A percentile compares a stretch with the other conserved stretches of the same genome.
These are phyloP conservation scores for Clusia tigrina DNA, from an alignment of 2,888 invertebrate species.

Conservation along the genomic window DNA sequence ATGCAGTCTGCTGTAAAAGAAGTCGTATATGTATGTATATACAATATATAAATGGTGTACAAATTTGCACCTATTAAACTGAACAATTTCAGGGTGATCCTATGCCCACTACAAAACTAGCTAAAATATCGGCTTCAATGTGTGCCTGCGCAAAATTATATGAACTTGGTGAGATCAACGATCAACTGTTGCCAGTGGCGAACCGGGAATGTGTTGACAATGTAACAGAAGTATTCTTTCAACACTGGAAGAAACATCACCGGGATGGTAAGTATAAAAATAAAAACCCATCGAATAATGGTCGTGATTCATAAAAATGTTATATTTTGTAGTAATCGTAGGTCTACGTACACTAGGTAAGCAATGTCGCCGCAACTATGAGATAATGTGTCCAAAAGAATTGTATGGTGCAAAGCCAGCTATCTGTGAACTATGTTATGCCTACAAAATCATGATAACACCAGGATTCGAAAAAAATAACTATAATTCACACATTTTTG, in stretches of 20 bases:
- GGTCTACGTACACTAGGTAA: constrained; percentile 71
- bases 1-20: constrained; percentile 78
- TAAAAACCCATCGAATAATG: too few species aligned
- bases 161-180: constrained; percentile 74
- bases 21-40: constrained; percentile 70
- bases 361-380: constrained; percentile 68
- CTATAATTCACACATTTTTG: constrained; percentile 61
- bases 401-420: constrained; percentile 45
- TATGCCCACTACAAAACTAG: constrained; percentile 68
- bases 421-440: constrained; percentile 59
- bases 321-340: too few species aligned
- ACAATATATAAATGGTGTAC: too few species aligned
- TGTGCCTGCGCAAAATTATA: constrained; percentile 78
- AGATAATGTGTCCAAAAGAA: constrained; percentile 57
- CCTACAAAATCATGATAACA: constrained; percentile 71
- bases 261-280: constrained; percentile 50
- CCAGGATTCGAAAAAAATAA: constrained; percentile 67
- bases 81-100: constrained; percentile 71
- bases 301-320: too few species aligned
- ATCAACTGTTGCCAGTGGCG: constrained; percentile 73
- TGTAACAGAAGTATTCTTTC: constrained; percentile 68
- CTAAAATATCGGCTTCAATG: constrained; percentile 85
- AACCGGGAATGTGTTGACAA: constrained; percentile 48
- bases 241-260: constrained; percentile 68
- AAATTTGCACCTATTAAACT: too few species aligned